Evolutionary conservation across 1,140 invertebrate species (phyloP), one percentile per base, ranked within the genome.

Genomic region (Agrilus planipennis): DNA sequence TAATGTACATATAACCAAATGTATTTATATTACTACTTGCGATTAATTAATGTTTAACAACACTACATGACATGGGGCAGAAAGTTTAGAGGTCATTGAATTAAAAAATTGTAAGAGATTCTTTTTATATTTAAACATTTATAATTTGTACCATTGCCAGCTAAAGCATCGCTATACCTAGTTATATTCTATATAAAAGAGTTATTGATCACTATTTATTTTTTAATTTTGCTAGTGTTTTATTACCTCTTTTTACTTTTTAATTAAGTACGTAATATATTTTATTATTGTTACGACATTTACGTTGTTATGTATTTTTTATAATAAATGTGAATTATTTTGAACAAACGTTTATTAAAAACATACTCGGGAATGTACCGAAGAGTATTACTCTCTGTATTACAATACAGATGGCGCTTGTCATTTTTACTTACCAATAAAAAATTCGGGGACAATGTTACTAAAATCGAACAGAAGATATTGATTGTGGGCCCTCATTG

Each of bases 401-500:
- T 15, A 15, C 4, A 34, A 12, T 11, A 34, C 1, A 15, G n/a
- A 17, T 34, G n/a, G 19, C 12, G 19, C 19, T 17, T 34, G 3
- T 15, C 31, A 36, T n/a, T 21, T 4, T 27, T 17, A 36, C 44
- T 38, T 32, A 47, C 46, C 38, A 6, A 48, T 48, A 19, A 37
- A 20, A 31, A 48, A 48, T 11, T 45, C 40, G 12, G 39, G 34
- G 11, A 48, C 17, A 14, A 35, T 15, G 12, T 34, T 20, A 3
- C 31, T 38, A 2, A 48, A 21, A 30, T 45, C 36, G 29, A 48
- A 45, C n/a, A 48, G 37, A 5, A 29, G 28, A 19, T 39, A 39
- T 41, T 48, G 46, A 45, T 48, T 45, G 20, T 48, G 46, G 7
- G 18, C 35, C n/a, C 14, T n/a, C 5, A 22, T 22, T 31, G 32